Conservation (phyloP, 2,113 vertebrate genomes). For the Pachycephala philippinensis region DNA sequence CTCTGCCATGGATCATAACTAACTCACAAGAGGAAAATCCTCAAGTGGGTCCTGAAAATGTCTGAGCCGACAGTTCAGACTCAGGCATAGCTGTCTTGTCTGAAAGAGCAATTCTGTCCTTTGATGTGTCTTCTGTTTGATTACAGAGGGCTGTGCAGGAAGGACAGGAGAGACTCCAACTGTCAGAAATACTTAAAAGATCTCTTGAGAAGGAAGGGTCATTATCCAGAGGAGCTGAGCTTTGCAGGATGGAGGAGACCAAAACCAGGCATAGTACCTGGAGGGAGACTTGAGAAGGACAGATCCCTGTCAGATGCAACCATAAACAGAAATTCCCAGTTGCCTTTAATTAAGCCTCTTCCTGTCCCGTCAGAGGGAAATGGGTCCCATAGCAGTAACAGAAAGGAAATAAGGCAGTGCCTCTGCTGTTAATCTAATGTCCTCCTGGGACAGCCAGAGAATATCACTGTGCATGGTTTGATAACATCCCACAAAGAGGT, state of each 20-base stretch:
- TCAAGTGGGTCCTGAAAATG: not conserved
- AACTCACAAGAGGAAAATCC: not conserved
- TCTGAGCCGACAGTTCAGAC: not conserved
- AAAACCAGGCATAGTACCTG: not conserved
- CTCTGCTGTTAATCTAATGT: not conserved
- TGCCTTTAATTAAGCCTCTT: conserved; percentile 5
- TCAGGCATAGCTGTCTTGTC: not conserved
- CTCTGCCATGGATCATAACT: not conserved
- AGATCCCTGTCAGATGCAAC: not conserved
- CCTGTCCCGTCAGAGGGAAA: not conserved
- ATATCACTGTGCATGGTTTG: not conserved
- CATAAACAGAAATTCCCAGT: not conserved
- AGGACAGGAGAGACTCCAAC: not conserved
- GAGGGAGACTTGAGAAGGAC: not conserved
- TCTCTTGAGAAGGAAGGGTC: not conserved
- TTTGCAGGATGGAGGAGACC: not conserved
- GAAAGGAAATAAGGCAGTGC: not conserved
- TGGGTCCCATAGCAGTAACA: not conserved
- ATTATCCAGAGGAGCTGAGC: not conserved
- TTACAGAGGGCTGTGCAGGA: not conserved
- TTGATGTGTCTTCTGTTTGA: not conserved
- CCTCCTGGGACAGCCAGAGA: not conserved
- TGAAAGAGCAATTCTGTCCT: not conserved
- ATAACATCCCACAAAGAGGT: not conserved
- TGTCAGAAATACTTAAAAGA: not conserved